Base-by-base conservation (phyloP, 2,797 vertebrate genomes). In the Octomys mimax region DNA sequence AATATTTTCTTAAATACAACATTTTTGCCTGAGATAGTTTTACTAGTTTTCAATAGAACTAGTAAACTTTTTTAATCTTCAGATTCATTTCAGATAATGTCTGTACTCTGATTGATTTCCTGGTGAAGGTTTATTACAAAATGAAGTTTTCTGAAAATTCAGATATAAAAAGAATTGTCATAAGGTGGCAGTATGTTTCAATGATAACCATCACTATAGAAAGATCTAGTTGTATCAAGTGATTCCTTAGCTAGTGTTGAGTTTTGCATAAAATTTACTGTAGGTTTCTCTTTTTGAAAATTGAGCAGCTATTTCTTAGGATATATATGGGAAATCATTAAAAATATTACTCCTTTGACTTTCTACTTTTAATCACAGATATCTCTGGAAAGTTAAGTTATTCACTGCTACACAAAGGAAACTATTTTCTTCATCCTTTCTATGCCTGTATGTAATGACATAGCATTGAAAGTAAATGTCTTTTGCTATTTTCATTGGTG, bases 181-280 rank as follows among this genome's bases (percentile, higher is more conserved):
- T 97, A 94, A 97, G 96, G 95, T 96, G 96, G 97, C 97, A 97
- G 96, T 93, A 57, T 97, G 49, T 96, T 96, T 94, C 95, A 96
- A 10, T 81, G 87, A 82, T 96, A 91, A 86, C 57, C 18, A 12
- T 95, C 77, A 83, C 39, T 85, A 73, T 10, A 85, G 62, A 80
- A 77, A 80, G 49, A 5, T 10, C 46, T 97, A 46, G 19, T 89
- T 90, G 61, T 2, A 87, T 33, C 42, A 84, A 87, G 28, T 75
- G 49, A n/a, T 54, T 92, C n/a, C 36, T 77, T 85, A 93, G 42
- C n/a, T 36, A 77, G 0, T 42, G n/a, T 62, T 49, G 33, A 95
- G 8, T 70, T 68, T 33, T 42, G 19, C 3, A 6, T 59, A 36
- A 64, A n/a, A 42, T 11, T 49, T 19, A n/a, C 24, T 26, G 13